Conservation (phyloP, 2,113 vertebrate species). For the Scalopus aquaticus region DNA sequence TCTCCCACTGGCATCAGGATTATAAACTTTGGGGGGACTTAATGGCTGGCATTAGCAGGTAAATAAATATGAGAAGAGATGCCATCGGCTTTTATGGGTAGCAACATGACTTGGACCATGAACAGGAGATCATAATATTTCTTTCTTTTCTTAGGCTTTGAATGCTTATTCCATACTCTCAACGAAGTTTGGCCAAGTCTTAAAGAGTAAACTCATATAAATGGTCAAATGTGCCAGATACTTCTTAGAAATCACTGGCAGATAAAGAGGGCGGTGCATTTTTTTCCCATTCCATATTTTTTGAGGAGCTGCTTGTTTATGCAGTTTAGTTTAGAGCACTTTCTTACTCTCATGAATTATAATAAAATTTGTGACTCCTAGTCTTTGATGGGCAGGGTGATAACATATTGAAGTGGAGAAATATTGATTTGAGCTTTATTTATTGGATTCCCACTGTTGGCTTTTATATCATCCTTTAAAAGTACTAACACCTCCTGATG, state of each 20-base stretch:
- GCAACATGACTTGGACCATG: slow-evolving; percentile 14
- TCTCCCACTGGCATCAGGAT: slow-evolving; percentile 45
- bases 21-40: slow-evolving; percentile 51
- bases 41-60: background rate
- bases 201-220: slow-evolving; percentile 48
- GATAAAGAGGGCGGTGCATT: background rate
- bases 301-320: background rate
- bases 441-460: background rate
- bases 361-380: background rate
- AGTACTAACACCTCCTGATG: background rate
- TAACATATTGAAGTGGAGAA: slow-evolving; percentile 17
- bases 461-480: slow-evolving; percentile 1
- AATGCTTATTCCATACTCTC: slow-evolving; percentile 40
- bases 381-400: background rate
- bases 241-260: background rate
- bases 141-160: slow-evolving; percentile 57
- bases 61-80: slow-evolving; percentile 54
- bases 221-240: background rate
- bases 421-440: background rate
- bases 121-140: slow-evolving; percentile 49
- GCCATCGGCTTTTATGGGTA: slow-evolving; percentile 39
- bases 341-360: background rate
- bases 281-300: background rate
- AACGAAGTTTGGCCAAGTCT: background rate
- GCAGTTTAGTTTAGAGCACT: background rate